Conservation (phyloP, 2,797 vertebrate species). For the Falco naumanni region DNA sequence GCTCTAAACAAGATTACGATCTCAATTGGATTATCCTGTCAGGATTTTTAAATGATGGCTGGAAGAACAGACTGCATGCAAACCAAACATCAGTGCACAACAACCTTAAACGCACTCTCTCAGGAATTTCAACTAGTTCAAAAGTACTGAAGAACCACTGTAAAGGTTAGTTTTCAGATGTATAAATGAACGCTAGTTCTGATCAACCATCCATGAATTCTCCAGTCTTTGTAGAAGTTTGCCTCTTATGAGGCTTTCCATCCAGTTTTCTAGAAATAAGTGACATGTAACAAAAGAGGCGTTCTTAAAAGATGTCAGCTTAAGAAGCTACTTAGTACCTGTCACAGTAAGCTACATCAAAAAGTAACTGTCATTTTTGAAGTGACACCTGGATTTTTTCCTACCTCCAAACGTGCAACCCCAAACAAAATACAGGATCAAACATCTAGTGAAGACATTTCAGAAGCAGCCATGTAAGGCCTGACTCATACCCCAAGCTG, state of each 20-base stretch:
- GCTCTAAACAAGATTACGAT: slow-evolving; percentile 44
- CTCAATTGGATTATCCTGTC: slow-evolving; percentile 3
- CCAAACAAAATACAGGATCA: neutral
- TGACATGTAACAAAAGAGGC: neutral
- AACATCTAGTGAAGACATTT: neutral
- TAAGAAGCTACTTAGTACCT: neutral
- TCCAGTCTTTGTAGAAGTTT: neutral
- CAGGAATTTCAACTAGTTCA: neutral
- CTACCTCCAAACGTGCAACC: neutral
- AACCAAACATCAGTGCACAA: neutral
- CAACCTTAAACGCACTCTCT: neutral
- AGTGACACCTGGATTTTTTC: neutral
- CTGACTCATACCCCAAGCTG: neutral
- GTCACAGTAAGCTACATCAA: neutral
- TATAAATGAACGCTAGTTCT: neutral
- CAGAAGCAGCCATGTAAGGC: neutral
- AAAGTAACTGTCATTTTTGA: neutral
- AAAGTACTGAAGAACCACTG: neutral
- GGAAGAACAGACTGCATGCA: neutral
- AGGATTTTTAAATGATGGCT: neutral
- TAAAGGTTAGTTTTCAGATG: neutral
- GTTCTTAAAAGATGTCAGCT: neutral
- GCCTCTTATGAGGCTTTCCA: neutral
- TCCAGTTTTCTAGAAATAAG: neutral
- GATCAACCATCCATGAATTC: neutral